A percentile compares a stretch with the other conserved stretches of the same genome.
phyloP scores from a whole-genome alignment of 2,797 vertebrate species.

The Propithecus perrieri region DNA sequence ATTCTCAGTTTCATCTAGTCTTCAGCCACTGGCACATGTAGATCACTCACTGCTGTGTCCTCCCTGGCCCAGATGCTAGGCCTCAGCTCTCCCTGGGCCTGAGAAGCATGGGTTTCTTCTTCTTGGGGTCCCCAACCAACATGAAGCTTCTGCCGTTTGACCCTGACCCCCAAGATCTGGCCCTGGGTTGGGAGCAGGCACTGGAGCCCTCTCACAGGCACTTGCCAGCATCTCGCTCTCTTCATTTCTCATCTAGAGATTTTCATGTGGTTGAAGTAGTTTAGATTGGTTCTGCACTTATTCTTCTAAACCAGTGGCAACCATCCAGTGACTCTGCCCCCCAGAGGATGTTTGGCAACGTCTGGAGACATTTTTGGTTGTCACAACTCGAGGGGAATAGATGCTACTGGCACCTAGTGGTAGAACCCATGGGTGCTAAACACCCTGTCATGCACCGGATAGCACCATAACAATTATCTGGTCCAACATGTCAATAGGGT shows the following conservation, averaged over 20 bases:
- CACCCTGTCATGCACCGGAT: background rate
- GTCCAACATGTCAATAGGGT: background rate
- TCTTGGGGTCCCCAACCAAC: background rate
- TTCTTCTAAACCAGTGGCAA: background rate
- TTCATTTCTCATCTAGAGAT: background rate
- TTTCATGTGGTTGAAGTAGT: background rate
- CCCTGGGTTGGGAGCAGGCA: too few species aligned
- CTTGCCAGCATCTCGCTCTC: background rate
- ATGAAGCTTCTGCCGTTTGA: background rate
- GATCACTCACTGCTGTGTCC: background rate
- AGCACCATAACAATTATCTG: background rate
- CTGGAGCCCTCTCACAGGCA: background rate
- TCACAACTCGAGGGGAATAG: background rate
- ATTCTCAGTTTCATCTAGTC: background rate
- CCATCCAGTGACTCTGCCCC: background rate
- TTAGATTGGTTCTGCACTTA: background rate
- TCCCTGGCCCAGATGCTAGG: background rate
- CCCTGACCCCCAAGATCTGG: background rate
- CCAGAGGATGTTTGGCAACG: background rate
- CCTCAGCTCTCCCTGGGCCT: background rate
- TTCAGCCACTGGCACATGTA: background rate
- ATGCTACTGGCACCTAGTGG: background rate
- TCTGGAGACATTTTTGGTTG: background rate
- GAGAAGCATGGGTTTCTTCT: background rate
- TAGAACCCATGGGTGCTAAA: background rate